Base-by-base conservation (phyloP, 1,140 invertebrate species). In the Drosophila kepulauana region DNA sequence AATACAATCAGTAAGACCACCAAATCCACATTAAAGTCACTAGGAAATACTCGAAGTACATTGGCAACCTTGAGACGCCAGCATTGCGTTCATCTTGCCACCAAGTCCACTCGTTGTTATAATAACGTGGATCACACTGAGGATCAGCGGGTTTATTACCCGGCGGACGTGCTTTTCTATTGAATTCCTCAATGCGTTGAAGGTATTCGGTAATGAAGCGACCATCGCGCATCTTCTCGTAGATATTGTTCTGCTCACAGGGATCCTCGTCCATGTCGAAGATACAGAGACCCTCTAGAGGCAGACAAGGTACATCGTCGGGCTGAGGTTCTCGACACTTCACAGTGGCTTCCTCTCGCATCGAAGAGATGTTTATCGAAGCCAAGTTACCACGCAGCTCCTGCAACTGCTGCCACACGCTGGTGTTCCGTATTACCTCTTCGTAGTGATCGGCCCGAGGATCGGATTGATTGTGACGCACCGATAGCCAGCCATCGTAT, bases 221-320 rank as follows among this genome's bases (percentile, higher is more conserved):
- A 0, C 68, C 56, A 64, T 85, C 75, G 11, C 62, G 63, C 13
- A 78, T 67, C 35, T 78, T 56, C 11, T 79, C 79, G 46, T 95
- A 95, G 8, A 97, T 82, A 92, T 97, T 97, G 15, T 94, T 93
- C 61, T 92, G 94, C 88, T 97, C 97, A 81, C 97, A 97, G 0
- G 97, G 97, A 93, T 97, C 97, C n/a, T 94, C 93, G 25, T 93
- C 93, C 38, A 97, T 94, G 82, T 97, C 95, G 88, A 96, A 98
- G 1, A 97, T 92, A 84, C 97, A 97, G 0, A 96, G 94, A 0
- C 92, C 78, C 61, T 90, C 72, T 0, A 93, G 56, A 0, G 95
- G 94, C 45, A 94, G 78, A 52, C 82, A 88, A 1, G 70, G 41
- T 0, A 51, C 56, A 7, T 28, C 46, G 0, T 62, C 48, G 1